A percentile compares a stretch with the other conserved stretches of the same genome.
Evolutionary conservation across 2,888 invertebrate genomes (phyloP).

Genomic region (Macrostomum cliftonense): DNA sequence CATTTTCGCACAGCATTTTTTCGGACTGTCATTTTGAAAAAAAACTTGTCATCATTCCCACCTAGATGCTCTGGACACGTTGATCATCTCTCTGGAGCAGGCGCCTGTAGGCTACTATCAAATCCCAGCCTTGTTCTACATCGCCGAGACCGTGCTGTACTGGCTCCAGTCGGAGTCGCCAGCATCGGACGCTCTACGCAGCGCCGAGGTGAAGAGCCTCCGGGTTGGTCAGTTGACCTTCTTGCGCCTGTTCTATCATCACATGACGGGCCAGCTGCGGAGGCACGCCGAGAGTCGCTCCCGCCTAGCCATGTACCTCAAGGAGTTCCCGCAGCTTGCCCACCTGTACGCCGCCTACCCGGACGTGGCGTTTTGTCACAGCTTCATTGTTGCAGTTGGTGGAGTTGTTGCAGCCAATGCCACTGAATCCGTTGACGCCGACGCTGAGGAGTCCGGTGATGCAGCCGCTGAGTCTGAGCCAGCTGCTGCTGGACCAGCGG

Average conservation of each 20-base stretch:
- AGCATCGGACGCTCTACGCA: constrained; percentile 29
- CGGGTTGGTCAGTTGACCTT: constrained; percentile 34
- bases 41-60: too few species aligned
- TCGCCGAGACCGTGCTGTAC: constrained; percentile 35
- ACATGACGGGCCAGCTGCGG: constrained; percentile 34
- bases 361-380: not conserved
- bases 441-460: too few species aligned
- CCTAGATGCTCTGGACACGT: constrained; percentile 32
- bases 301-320: constrained; percentile 30
- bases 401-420: too few species aligned
- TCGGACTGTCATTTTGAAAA: too few species aligned
- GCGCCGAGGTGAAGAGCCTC: constrained; percentile 30
- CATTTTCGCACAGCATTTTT: too few species aligned
- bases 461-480: not conserved
- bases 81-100: constrained; percentile 30
- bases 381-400: not conserved
- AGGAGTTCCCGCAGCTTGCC: constrained; percentile 20
- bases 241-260: constrained; percentile 31
- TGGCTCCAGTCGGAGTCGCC: constrained; percentile 34
- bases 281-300: constrained; percentile 30
- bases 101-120: constrained; percentile 28
- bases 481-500: not conserved
- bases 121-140: constrained; percentile 33
- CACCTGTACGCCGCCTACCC: not conserved
- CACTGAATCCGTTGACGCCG: too few species aligned